These are phyloP conservation scores for Ridgeia piscesae DNA, from an alignment of 1,140 invertebrate genomes.

Conservation along the genomic window DNA sequence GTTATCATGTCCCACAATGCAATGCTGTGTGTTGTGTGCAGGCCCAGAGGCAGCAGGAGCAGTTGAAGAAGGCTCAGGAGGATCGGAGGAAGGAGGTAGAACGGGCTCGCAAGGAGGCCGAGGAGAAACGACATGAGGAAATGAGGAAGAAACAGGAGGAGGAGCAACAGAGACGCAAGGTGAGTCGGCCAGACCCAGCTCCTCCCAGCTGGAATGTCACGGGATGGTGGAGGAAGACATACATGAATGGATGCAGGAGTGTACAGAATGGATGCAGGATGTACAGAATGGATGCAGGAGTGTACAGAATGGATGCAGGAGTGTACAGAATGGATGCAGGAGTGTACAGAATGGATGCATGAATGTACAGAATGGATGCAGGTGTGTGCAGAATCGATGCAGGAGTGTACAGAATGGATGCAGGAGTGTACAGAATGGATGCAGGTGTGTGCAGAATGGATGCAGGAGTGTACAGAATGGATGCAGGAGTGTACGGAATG, in stretches of 20 bases:
- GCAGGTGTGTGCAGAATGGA: too few species aligned
- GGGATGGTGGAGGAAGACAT: too few species aligned
- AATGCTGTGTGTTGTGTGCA: conserved; percentile 24
- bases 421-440: too few species aligned
- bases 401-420: too few species aligned
- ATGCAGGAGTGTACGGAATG: too few species aligned
- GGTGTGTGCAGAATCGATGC: neutral
- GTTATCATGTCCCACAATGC: neutral
- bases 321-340: neutral
- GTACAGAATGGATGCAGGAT: too few species aligned
- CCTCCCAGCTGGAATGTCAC: too few species aligned
- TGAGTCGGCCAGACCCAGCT: neutral
- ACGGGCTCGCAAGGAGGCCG: conserved; percentile 44
- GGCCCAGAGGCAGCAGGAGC: conserved; percentile 50
- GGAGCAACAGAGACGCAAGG: conserved; percentile 9
- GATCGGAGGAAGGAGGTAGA: conserved; percentile 38
- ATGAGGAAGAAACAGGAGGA: conserved; percentile 27
- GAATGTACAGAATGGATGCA: too few species aligned
- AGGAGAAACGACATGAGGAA: conserved; percentile 35
- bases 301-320: neutral
- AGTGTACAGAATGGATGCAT: neutral
- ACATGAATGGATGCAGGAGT: too few species aligned
- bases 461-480: too few species aligned
- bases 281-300: too few species aligned
- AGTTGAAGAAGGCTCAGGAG: conserved; percentile 35